Percentiles rank a stretch among this genome's conserved stretches.
phyloP scores from a whole-genome alignment of 2,888 invertebrate species.

The Carcina quercana region DNA sequence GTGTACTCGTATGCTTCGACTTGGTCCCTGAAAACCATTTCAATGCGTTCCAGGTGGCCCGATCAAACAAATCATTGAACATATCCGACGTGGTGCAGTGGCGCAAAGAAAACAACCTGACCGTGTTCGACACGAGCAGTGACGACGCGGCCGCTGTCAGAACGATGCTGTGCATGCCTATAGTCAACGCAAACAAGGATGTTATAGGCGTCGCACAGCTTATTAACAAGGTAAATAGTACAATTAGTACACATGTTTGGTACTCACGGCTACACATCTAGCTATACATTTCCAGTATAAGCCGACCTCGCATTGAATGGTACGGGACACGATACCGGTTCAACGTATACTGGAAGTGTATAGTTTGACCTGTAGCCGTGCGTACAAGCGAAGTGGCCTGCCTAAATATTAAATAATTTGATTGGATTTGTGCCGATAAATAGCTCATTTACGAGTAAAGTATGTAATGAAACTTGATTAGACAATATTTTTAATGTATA shows the following conservation, averaged over 20 bases:
- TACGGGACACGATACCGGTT: neutral
- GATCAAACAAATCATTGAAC: conserved; percentile 90
- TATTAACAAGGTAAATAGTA: conserved; percentile 90
- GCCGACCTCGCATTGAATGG: too few relatives aligned
- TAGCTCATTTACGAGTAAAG: too few relatives aligned
- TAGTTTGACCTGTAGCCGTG: too few relatives aligned
- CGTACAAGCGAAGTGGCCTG: too few relatives aligned
- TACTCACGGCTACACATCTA: too few relatives aligned
- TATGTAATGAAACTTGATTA: too few relatives aligned
- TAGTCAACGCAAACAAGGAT: conserved; percentile 90
- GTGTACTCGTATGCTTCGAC: too few relatives aligned
- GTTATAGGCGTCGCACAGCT: conserved; percentile 95
- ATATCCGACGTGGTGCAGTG: conserved; percentile 90
- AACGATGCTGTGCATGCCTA: conserved; percentile 94
- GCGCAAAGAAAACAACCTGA: conserved; percentile 79
- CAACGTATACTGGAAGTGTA: neutral
- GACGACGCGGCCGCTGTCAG: conserved; percentile 81
- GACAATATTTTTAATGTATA: too few relatives aligned
- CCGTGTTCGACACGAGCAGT: conserved; percentile 37
- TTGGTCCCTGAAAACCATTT: too few relatives aligned
- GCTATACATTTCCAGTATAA: too few relatives aligned
- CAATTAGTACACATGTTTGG: neutral
- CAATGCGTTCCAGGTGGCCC: conserved; percentile 79
- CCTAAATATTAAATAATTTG: too few relatives aligned
- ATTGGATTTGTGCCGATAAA: too few relatives aligned